Percentiles rank a stretch among this genome's conserved stretches.
These are phyloP conservation scores for Coturnix japonica DNA, from an alignment of 2,113 vertebrate genomes.

Conservation along the genomic window DNA sequence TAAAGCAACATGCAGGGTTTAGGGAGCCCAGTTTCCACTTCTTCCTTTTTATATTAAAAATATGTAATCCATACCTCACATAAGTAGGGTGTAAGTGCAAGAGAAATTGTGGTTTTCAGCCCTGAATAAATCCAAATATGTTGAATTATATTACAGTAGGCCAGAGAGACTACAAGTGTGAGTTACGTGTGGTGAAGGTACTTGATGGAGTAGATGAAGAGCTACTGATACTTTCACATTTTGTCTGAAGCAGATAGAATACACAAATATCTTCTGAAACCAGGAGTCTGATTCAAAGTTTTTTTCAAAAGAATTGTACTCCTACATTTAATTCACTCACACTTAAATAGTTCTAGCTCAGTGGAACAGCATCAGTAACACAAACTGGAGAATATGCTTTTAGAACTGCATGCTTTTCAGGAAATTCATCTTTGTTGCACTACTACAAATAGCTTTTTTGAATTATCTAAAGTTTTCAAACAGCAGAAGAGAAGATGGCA, in stretches of 20 bases:
- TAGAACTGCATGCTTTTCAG: background rate
- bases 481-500: background rate
- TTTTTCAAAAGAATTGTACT: background rate
- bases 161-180: background rate
- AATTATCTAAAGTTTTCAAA: background rate
- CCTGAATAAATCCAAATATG: background rate
- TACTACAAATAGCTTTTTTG: fast-evolving
- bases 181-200: background rate
- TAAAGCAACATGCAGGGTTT: background rate
- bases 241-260: background rate
- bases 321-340: background rate
- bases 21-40: background rate
- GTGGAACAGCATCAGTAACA: background rate
- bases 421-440: background rate
- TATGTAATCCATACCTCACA: background rate
- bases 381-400: background rate
- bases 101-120: background rate
- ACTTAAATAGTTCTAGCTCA: background rate
- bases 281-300: background rate
- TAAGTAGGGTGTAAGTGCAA: background rate
- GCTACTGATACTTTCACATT: background rate
- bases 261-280: background rate
- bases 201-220: background rate
- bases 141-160: background rate
- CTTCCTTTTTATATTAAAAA: background rate